phyloP scores from a whole-genome alignment of 2,888 invertebrate species.

The Tachina grossa region DNA sequence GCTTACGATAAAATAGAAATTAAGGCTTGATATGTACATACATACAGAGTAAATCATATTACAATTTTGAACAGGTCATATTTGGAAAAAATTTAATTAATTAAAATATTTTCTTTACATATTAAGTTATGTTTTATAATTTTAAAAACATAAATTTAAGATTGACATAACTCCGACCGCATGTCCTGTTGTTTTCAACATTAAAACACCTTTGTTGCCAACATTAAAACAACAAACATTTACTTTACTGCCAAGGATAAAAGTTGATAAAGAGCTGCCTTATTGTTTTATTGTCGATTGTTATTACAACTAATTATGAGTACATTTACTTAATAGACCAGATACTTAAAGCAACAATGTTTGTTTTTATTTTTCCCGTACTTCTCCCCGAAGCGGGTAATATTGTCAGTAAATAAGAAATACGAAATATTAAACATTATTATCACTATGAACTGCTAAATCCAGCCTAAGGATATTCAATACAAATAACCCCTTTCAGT shows the following conservation, averaged over 20 bases:
- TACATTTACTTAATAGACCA: slow-evolving; percentile 53
- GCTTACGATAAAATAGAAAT: too few relatives aligned
- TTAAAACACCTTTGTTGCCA: slow-evolving; percentile 20
- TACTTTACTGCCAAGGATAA: slow-evolving; percentile 16
- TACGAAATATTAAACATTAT: slow-evolving; percentile 65
- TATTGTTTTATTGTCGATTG: slow-evolving; percentile 40
- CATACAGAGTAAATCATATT: too few relatives aligned
- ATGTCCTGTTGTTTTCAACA: slow-evolving; percentile 16
- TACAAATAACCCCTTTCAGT: slow-evolving; percentile 35
- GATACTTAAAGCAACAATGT: slow-evolving; percentile 51
- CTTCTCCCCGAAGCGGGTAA: background rate
- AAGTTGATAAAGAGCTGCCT: slow-evolving; percentile 19
- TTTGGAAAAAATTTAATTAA: too few relatives aligned
- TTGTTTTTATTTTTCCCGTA: slow-evolving; percentile 37
- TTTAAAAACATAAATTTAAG: slow-evolving; percentile 12
- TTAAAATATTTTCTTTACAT: slow-evolving; percentile 12
- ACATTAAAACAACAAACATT: slow-evolving; percentile 22
- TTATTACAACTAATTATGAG: slow-evolving; percentile 68
- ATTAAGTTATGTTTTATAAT: background rate
- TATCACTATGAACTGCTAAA: slow-evolving; percentile 78
- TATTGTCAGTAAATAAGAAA: slow-evolving; percentile 43
- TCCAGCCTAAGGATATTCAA: slow-evolving; percentile 74
- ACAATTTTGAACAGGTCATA: too few relatives aligned
- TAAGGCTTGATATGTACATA: background rate
- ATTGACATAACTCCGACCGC: background rate